Conservation (phyloP, 2,113 vertebrate genomes). For the Pterophyllum scalare region DNA sequence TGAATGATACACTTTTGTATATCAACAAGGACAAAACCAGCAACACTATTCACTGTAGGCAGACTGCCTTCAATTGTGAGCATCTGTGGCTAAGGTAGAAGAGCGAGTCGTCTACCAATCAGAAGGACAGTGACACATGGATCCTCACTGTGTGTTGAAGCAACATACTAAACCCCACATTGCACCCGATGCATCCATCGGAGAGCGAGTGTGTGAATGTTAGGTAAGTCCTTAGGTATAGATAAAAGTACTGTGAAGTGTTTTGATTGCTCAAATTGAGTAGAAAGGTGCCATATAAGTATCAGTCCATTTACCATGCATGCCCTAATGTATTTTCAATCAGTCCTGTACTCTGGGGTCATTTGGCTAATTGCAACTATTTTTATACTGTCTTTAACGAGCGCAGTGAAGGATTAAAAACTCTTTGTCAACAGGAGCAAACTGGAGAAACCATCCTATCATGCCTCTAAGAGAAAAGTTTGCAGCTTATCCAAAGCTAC, state of each 20-base stretch:
- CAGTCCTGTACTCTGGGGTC: neutral
- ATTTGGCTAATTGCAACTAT: neutral
- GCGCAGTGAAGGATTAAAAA: neutral
- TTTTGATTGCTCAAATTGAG: too few relatives aligned
- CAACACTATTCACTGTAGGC: neutral
- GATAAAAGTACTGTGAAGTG: too few relatives aligned
- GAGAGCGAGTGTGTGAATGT: too few relatives aligned
- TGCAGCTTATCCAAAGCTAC: constrained; percentile 61
- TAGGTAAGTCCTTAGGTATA: too few relatives aligned
- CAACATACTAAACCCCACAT: too few relatives aligned
- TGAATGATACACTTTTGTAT: neutral
- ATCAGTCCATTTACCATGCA: too few relatives aligned
- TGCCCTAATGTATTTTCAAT: neutral
- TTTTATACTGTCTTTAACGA: constrained; percentile 1
- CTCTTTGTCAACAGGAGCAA: neutral
- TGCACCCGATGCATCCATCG: too few relatives aligned
- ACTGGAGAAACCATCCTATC: constrained; percentile 6
- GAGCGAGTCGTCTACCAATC: too few relatives aligned
- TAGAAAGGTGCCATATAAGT: too few relatives aligned
- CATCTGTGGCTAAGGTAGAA: too few relatives aligned
- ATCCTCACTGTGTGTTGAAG: too few relatives aligned
- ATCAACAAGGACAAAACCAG: neutral
- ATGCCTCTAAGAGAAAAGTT: constrained; percentile 34
- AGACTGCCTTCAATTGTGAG: neutral
- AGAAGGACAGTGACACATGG: too few relatives aligned